Percentiles rank a stretch among this genome's conserved stretches.
Evolutionary conservation across 1,140 invertebrate species (phyloP).

Genomic region (Pomacea maculata): DNA sequence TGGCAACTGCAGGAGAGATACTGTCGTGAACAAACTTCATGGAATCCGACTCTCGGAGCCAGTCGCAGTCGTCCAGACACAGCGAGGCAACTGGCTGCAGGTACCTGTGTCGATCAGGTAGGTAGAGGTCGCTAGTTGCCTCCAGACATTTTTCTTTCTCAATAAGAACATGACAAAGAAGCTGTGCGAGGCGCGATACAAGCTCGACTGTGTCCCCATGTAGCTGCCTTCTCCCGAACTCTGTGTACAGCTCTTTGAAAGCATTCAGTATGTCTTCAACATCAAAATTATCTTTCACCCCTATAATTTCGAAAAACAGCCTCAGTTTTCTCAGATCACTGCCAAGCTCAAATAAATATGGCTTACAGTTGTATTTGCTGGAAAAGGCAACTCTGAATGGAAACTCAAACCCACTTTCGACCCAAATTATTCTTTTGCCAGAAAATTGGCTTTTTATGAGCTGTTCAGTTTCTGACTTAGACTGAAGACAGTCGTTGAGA

Average conservation of each 20-base stretch:
- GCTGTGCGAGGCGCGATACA: neutral
- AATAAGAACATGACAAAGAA: neutral
- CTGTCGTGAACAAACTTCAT: slow-evolving; percentile 35
- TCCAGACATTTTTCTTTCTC: neutral
- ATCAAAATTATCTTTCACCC: slow-evolving; percentile 11
- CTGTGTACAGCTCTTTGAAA: neutral
- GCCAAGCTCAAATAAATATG: slow-evolving; percentile 32
- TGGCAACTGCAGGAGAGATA: slow-evolving; percentile 31
- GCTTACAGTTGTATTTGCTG: slow-evolving; percentile 24
- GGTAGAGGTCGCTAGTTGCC: neutral
- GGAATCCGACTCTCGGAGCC: slow-evolving; percentile 7
- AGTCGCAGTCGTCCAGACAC: slow-evolving; percentile 39
- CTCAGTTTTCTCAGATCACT: neutral
- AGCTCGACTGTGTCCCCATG: neutral
- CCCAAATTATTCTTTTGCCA: slow-evolving; percentile 10
- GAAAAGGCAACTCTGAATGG: slow-evolving; percentile 28
- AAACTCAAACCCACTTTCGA: slow-evolving; percentile 15
- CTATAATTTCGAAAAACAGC: neutral
- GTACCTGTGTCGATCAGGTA: slow-evolving; percentile 30
- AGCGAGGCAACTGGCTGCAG: slow-evolving; percentile 20
- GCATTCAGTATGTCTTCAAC: slow-evolving; percentile 11
- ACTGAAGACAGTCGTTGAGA: neutral
- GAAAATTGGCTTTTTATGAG: neutral
- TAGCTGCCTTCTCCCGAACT: neutral
- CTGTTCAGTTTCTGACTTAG: neutral